Conservation (phyloP, 2,888 invertebrate species). For the Sialis lutaria region DNA sequence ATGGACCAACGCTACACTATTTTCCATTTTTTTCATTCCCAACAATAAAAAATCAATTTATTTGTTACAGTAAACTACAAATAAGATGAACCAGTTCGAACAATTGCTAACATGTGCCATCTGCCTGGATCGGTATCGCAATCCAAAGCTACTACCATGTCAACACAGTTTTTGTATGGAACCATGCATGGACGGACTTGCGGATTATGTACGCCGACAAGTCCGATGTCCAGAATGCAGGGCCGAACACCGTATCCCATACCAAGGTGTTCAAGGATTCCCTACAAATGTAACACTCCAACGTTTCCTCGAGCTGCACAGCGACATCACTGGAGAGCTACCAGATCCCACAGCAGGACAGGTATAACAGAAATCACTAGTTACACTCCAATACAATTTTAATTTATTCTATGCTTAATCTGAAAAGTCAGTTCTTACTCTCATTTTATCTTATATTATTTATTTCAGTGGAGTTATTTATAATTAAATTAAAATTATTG, state of each 20-base stretch:
- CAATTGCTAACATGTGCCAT: conserved; percentile 96
- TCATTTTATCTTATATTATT: no score
- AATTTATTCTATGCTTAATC: no score
- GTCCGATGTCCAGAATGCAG: conserved; percentile 95
- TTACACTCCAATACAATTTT: no score
- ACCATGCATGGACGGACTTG: conserved; percentile 94
- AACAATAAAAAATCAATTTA: no score
- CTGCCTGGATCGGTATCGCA: conserved; percentile 90
- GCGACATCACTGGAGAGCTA: conserved; percentile 79
- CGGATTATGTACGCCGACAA: conserved; percentile 87
- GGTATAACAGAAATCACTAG: no score
- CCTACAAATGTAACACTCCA: conserved; percentile 93
- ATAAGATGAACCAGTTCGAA: conserved; percentile 85
- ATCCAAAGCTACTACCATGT: conserved; percentile 97
- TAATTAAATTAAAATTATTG: no score
- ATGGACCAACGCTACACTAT: no score
- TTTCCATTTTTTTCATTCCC: no score
- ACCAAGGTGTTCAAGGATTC: conserved; percentile 85
- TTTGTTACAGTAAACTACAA: neutral
- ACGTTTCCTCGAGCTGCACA: conserved; percentile 85
- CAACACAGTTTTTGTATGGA: conserved; percentile 99
- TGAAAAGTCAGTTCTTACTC: no score
- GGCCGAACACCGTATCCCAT: conserved; percentile 90
- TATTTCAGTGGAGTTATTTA: no score
- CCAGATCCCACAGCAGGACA: conserved; percentile 84